phyloP scores from a whole-genome alignment of 2,888 invertebrate genomes.

The Drosophila seclusa region DNA sequence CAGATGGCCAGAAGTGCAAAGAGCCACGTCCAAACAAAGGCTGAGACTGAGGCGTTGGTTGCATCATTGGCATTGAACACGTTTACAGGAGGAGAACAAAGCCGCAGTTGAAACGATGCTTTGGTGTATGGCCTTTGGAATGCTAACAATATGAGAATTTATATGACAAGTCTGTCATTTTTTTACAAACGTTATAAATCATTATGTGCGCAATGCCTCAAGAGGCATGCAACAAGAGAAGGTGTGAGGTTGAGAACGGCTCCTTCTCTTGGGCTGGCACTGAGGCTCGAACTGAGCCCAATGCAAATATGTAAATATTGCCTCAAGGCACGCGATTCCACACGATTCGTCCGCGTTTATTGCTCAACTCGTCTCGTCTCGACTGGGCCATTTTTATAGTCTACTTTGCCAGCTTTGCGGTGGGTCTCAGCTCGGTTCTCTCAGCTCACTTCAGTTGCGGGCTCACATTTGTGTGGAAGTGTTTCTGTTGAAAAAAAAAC shows the following conservation, averaged over 20 bases:
- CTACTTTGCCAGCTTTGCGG: constrained; percentile 62
- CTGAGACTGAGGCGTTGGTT: constrained; percentile 40
- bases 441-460: constrained; percentile 4
- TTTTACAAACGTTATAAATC: constrained; percentile 81
- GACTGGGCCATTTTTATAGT: constrained; percentile 58
- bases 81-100: constrained; percentile 35
- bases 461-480: constrained; percentile 32
- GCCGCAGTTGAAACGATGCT: constrained; percentile 30
- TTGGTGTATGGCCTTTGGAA: constrained; percentile 35
- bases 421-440: constrained; percentile 52
- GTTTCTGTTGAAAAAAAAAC: constrained; percentile 45
- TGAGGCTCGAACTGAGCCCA: constrained; percentile 7
- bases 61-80: constrained; percentile 52
- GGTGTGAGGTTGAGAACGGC: constrained; percentile 51
- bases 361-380: constrained; percentile 50
- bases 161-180: constrained; percentile 81
- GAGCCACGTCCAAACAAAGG: constrained; percentile 45
- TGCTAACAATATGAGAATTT: constrained; percentile 80
- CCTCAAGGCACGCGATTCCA: constrained; percentile 71
- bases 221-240: constrained; percentile 41
- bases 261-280: constrained; percentile 16
- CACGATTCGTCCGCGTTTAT: constrained; percentile 51
- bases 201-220: constrained; percentile 46
- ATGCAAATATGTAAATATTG: constrained; percentile 74
- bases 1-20: constrained; percentile 33